These are phyloP conservation scores for Proteles cristata DNA, from an alignment of 2,113 vertebrate genomes.

Conservation along the genomic window DNA sequence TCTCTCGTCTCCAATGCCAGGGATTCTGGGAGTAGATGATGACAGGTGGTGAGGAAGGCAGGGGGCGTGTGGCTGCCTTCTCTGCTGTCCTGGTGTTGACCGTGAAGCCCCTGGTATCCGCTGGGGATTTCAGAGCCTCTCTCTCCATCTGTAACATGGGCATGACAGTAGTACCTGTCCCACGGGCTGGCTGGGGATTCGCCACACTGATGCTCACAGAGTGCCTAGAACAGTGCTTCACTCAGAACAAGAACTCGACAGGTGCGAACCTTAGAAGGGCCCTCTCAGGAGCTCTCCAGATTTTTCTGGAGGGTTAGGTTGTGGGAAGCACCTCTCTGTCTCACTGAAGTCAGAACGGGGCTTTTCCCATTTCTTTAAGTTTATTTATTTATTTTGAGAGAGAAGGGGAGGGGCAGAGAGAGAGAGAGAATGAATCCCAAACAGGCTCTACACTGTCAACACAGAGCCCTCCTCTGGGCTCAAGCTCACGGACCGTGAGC, in stretches of 20 bases:
- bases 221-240: not conserved
- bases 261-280: too few species aligned
- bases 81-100: not conserved
- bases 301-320: not conserved
- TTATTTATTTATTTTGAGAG: too few species aligned
- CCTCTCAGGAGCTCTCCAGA: not conserved
- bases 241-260: not conserved
- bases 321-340: not conserved
- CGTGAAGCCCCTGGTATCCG: not conserved
- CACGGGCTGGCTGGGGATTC: not conserved
- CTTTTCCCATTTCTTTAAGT: not conserved
- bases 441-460: too few species aligned
- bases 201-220: rapidly evolving
- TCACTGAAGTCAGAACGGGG: not conserved
- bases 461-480: too few species aligned
- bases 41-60: not conserved
- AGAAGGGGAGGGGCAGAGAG: too few species aligned
- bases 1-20: not conserved
- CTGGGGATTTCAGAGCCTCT: not conserved
- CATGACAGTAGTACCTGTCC: not conserved
- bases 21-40: not conserved
- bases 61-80: not conserved
- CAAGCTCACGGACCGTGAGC: too few species aligned
- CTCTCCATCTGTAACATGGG: not conserved
- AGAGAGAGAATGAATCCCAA: too few species aligned